Evolutionary conservation across 2,888 invertebrate species (phyloP).

Genomic region (Stenichneumon culpator): DNA sequence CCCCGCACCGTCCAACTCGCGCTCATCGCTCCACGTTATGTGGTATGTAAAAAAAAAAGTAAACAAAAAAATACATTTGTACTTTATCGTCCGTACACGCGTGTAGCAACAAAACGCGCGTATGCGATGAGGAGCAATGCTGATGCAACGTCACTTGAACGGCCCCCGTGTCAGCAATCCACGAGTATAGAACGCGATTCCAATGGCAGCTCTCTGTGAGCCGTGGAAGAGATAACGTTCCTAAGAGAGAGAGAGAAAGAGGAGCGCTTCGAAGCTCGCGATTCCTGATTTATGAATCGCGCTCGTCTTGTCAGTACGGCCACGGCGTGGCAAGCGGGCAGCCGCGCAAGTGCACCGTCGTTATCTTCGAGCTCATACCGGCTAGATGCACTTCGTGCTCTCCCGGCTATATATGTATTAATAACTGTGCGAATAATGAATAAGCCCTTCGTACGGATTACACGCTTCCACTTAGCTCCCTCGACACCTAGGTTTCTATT

Average conservation of each 20-base stretch:
- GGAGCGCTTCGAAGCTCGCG: conserved; percentile 50
- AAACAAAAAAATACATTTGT: conserved; percentile 9
- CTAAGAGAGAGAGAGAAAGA: conserved; percentile 10
- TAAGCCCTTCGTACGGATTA: conserved; percentile 29
- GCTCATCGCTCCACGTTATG: conserved; percentile 12
- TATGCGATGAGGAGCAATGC: conserved; percentile 29
- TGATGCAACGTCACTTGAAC: conserved; percentile 33
- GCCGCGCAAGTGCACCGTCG: conserved; percentile 37
- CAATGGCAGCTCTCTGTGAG: conserved; percentile 16
- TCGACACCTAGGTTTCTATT: conserved; percentile 12
- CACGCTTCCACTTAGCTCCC: conserved; percentile 38
- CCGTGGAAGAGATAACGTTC: conserved; percentile 45
- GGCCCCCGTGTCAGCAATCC: conserved; percentile 27
- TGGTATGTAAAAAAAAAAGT: conserved; percentile 1
- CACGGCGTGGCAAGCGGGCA: conserved; percentile 35
- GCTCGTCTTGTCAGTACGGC: conserved; percentile 53
- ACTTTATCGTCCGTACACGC: conserved; percentile 28
- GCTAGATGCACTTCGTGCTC: conserved; percentile 44
- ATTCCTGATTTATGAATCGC: conserved; percentile 77
- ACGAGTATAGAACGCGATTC: conserved; percentile 25
- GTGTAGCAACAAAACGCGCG: conserved; percentile 27
- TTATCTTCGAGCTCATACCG: conserved; percentile 42
- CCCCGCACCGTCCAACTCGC: conserved; percentile 27
- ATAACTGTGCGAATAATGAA: conserved; percentile 23
- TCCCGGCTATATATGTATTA: conserved; percentile 15